Base-by-base conservation (phyloP, 1,140 invertebrate species). In the Dolichoris vasculosae region DNA sequence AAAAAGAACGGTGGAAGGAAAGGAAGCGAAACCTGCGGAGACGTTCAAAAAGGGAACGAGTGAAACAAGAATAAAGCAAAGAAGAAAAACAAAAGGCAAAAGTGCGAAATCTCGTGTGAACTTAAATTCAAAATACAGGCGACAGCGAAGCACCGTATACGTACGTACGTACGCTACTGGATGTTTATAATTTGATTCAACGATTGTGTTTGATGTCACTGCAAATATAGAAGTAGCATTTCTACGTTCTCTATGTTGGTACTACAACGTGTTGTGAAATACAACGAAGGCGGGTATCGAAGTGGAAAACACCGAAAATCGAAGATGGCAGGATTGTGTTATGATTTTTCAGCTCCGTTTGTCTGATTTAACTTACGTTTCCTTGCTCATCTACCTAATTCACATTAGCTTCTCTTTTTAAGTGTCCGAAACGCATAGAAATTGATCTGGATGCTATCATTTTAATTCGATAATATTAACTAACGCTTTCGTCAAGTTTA, bases 101-200 rank as follows among this genome's bases (percentile, higher is more conserved):
- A 81, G 46, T 23, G 40, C 64, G 3, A 51, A 71, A n/a, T 17
- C 17, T 38, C n/a, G 46, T 2, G 15, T 20, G 75, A 77, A 43
- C 46, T n/a, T 46, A 35, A 51, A 76, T 15, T 67, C 64, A 67
- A 69, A 69, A 11, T 38, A 40, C 35, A 38, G n/a, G 32, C 1
- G 67, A 69, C 35, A 38, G 32, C 35, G 6, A 3, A 69, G 32
- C 23, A 26, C 2, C 23, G 1, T 23, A 69, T 11, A 20, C 7
- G 8, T 8, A 38, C 67, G 71, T 40, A 30, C 30, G n/a, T 8
- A 20, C 23, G 20, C 38, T 35, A n/a, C 26, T 40, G n/a, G 51
- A 78, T 63, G n/a, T 11, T 11, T 67, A 71, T 82, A 82, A 71
- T 55, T 51, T 82, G 40, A 82, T 71, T 80, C 11, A 71, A 43